Conservation (phyloP, 1,140 invertebrate species). For the Leptoteleia sp. region DNA sequence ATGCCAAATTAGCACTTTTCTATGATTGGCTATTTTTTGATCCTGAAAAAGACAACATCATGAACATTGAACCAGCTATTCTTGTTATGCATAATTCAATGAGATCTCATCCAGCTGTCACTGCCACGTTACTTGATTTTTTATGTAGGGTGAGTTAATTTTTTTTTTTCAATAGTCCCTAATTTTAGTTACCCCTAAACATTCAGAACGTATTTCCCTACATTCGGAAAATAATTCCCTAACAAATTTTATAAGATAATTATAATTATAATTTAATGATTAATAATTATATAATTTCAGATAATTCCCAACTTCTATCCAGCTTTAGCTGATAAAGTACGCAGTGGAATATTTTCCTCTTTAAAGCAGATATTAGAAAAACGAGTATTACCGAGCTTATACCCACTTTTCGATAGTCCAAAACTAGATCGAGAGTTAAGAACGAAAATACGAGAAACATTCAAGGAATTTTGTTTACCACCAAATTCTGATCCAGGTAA, state of each 20-base stretch:
- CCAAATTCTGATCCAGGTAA: constrained; percentile 80
- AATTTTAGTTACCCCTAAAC: no score
- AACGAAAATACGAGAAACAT: constrained; percentile 92
- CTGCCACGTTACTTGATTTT: constrained; percentile 96
- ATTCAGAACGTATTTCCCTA: no score
- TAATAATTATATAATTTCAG: constrained; percentile 80
- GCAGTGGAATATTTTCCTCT: constrained; percentile 95
- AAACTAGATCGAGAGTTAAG: constrained; percentile 95
- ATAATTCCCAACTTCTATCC: constrained; percentile 97
- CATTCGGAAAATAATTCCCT: no score
- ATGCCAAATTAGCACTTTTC: constrained; percentile 97
- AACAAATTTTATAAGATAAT: no score
- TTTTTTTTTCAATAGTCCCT: no score
- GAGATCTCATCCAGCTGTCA: constrained; percentile 96
- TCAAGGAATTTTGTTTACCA: constrained; percentile 93
- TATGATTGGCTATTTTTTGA: constrained; percentile 99
- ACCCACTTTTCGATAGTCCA: constrained; percentile 95
- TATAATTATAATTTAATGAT: no score
- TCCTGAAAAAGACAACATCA: constrained; percentile 97
- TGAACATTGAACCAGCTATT: constrained; percentile 99
- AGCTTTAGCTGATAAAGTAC: constrained; percentile 90
- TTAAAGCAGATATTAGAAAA: constrained; percentile 96
- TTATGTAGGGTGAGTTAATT: constrained; percentile 90
- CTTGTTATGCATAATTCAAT: constrained; percentile 99
- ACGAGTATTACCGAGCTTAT: constrained; percentile 92